A percentile compares a stretch with the other conserved stretches of the same genome.
Conservation (phyloP, 64 coral and sea anemone genomes). For the Stichodactyla mertensii region DNA sequence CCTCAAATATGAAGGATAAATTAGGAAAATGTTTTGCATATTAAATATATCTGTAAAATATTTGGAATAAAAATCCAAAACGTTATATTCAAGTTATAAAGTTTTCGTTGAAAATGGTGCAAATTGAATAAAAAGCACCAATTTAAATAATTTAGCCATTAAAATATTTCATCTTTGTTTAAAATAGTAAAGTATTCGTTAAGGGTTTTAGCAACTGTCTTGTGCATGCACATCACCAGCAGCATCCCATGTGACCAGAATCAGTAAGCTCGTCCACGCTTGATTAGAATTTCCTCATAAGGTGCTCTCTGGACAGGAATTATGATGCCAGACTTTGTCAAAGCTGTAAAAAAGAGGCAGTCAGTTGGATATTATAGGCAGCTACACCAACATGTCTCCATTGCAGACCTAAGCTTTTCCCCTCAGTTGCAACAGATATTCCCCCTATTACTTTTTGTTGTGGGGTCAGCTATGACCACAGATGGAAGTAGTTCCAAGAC, state of each 20-base stretch:
- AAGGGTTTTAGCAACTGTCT: background rate
- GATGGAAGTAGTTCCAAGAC: too few species aligned
- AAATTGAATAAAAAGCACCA: background rate
- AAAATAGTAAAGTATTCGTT: background rate
- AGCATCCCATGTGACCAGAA: background rate
- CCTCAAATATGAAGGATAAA: background rate
- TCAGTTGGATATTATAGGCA: too few species aligned
- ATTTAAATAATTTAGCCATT: background rate
- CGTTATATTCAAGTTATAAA: background rate
- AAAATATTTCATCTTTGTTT: background rate
- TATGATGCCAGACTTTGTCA: background rate
- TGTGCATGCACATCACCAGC: background rate
- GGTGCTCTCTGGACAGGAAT: background rate
- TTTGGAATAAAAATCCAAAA: background rate
- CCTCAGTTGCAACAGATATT: too few species aligned
- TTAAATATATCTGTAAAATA: background rate
- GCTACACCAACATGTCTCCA: too few species aligned
- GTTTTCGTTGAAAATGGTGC: background rate
- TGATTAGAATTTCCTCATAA: slow-evolving; percentile 13
- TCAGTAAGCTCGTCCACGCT: background rate
- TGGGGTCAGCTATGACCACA: too few species aligned
- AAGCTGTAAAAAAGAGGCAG: background rate
- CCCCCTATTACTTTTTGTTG: too few species aligned
- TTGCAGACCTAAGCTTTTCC: too few species aligned
- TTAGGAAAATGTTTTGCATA: background rate